Evolutionary conservation across 23 tunicate species (phyloP), one percentile per base, ranked within the genome.

Genomic region (Clavelina lepadiformis): DNA sequence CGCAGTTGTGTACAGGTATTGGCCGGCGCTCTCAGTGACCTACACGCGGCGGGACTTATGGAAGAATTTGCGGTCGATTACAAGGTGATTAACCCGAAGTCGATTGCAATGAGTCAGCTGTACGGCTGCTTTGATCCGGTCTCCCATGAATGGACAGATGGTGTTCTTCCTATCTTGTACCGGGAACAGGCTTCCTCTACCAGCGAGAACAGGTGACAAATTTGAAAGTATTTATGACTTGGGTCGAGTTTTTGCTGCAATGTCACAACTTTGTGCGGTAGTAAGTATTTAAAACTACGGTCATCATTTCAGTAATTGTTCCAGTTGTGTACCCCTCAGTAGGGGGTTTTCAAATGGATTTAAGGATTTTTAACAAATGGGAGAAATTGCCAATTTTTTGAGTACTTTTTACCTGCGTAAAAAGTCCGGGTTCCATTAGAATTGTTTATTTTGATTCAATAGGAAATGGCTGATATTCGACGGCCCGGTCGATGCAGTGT

Each of bases 401-500:
- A n/a, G n/a, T n/a, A n/a, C n/a, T n/a, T n/a, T n/a, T n/a, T n/a
- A n/a, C n/a, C n/a, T n/a, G n/a, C n/a, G n/a, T n/a, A n/a, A n/a
- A n/a, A n/a, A n/a, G n/a, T n/a, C n/a, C n/a, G n/a, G n/a, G n/a
- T n/a, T n/a, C n/a, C n/a, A n/a, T n/a, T n/a, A n/a, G n/a, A n/a
- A n/a, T n/a, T n/a, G n/a, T n/a, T n/a, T n/a, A n/a, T n/a, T n/a
- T n/a, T n/a, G n/a, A n/a, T n/a, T 24, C 27, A 21, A 25, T 56
- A 81, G 98, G 62, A 76, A 91, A 66, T 91, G 98, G 98, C 44
- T 91, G 66, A 37, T 91, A 36, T 91, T 91, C 44, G 98, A 91
- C 56, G 98, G 98, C 7, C 98, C 98, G 15, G 98, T 91, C n/a
- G 98, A 91, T 56, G 98, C 98, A 19, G 98, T 91, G 25, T 91